phyloP scores from a whole-genome alignment of 2,888 invertebrate species.

The Dyspetes luteomarginatus region DNA sequence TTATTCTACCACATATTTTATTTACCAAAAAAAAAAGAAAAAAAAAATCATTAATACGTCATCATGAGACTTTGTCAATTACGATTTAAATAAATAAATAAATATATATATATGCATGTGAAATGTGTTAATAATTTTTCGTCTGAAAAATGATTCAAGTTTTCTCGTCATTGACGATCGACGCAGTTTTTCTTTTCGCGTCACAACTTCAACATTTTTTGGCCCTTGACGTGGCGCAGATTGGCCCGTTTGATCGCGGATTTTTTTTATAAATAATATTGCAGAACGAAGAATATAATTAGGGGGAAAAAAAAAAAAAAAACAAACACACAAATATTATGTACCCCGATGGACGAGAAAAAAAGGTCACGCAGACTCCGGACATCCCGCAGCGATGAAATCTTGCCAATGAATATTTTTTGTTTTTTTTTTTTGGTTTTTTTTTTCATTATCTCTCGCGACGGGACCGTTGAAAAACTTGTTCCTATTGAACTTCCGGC shows the following conservation, averaged over 20 bases:
- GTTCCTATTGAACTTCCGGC: too few species aligned
- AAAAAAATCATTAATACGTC: background rate
- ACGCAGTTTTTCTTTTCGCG: slow-evolving; percentile 21
- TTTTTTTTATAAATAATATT: background rate
- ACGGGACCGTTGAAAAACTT: too few species aligned
- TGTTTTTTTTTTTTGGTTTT: slow-evolving; percentile 62
- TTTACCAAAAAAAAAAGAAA: background rate
- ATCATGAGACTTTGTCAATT: background rate
- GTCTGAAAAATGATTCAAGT: background rate
- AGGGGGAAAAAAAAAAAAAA: slow-evolving; percentile 66
- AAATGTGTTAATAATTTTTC: background rate
- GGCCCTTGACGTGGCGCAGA: slow-evolving; percentile 2
- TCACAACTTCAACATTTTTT: background rate
- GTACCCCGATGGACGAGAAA: slow-evolving; percentile 79
- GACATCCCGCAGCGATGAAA: slow-evolving; percentile 68
- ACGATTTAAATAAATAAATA: too few species aligned
- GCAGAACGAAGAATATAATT: slow-evolving; percentile 34
- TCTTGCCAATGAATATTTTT: slow-evolving; percentile 35
- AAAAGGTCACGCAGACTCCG: slow-evolving; percentile 79
- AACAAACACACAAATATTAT: slow-evolving; percentile 79
- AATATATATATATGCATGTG: background rate
- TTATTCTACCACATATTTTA: background rate
- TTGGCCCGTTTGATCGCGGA: background rate
- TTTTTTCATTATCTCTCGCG: too few species aligned
- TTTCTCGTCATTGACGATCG: slow-evolving; percentile 50